A percentile compares a stretch with the other conserved stretches of the same genome.
These are phyloP conservation scores for Diorhabda carinulata DNA, from an alignment of 1,140 invertebrate species.

Conservation along the genomic window DNA sequence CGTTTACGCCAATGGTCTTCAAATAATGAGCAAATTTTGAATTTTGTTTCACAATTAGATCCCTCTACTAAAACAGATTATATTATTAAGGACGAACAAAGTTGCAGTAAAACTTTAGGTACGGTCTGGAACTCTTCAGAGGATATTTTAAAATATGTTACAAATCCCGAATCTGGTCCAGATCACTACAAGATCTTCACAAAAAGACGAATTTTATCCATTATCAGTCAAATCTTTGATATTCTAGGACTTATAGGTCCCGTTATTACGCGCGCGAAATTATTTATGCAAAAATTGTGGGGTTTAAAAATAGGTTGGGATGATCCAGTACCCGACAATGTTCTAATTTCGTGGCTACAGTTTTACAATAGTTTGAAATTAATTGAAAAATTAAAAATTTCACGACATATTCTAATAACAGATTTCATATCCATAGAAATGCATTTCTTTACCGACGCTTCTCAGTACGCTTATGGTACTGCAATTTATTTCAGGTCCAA, in stretches of 20 bases:
- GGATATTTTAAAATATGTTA: conserved; percentile 8
- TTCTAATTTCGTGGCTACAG: conserved; percentile 12
- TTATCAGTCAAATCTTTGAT: conserved; percentile 43
- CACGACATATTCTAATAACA: conserved; percentile 6
- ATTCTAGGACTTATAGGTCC: conserved; percentile 47
- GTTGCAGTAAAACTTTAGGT: conserved; percentile 14
- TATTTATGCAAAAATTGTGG: conserved; percentile 51
- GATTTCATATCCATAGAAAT: conserved; percentile 20
- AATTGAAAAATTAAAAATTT: conserved; percentile 10
- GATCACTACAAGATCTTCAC: conserved; percentile 3
- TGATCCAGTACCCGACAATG: conserved; percentile 17
- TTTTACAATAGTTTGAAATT: conserved; percentile 16
- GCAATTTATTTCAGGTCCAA: conserved; percentile 35
- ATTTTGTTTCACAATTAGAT: no score
- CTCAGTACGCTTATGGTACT: conserved; percentile 38
- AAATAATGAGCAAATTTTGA: no score
- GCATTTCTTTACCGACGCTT: conserved; percentile 42
- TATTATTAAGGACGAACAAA: no score
- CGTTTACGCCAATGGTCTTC: no score
- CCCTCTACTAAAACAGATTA: no score
- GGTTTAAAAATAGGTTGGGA: conserved; percentile 21
- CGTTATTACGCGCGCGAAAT: conserved; percentile 46
- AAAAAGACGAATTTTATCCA: conserved; percentile 28
- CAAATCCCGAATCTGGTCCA: not conserved
- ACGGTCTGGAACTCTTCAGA: conserved; percentile 10